These are phyloP conservation scores for Molanna angustata DNA, from an alignment of 2,888 invertebrate species.

Conservation along the genomic window DNA sequence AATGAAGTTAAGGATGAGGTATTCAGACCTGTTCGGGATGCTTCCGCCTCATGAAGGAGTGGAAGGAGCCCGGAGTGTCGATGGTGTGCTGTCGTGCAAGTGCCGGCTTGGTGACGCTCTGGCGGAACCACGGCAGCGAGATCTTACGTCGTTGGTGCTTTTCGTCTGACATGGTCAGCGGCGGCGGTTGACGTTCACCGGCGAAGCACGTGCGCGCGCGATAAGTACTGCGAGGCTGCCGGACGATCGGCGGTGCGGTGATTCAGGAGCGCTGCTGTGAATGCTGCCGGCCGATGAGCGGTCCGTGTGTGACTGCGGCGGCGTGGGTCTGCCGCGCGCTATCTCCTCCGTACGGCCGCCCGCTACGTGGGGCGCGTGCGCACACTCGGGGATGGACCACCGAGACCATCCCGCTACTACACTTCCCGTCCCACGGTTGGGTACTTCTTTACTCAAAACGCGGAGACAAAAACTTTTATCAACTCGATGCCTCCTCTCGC, in stretches of 20 bases:
- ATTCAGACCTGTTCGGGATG: conserved; percentile 18
- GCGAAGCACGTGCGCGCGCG: conserved; percentile 35
- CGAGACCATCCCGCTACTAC: neutral
- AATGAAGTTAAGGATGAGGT: neutral
- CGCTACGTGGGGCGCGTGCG: conserved; percentile 36
- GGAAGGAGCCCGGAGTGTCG: conserved; percentile 84
- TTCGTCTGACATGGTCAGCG: conserved; percentile 24
- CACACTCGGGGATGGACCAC: conserved; percentile 53
- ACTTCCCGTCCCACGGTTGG: too few species aligned
- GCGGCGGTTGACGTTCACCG: conserved; percentile 9
- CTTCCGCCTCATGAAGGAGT: conserved; percentile 65
- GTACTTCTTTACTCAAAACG: too few species aligned
- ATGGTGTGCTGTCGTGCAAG: conserved; percentile 86
- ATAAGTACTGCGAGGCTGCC: too few species aligned
- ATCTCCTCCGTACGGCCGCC: conserved; percentile 34
- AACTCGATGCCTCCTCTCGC: too few species aligned
- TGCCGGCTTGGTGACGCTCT: conserved; percentile 65
- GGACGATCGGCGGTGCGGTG: too few species aligned
- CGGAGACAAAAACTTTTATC: too few species aligned
- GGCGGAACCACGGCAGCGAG: conserved; percentile 86
- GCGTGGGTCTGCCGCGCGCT: conserved; percentile 43
- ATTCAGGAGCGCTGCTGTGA: too few species aligned
- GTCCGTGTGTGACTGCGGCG: conserved; percentile 36
- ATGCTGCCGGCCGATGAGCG: conserved; percentile 33
- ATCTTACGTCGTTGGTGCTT: conserved; percentile 79